Conservation (phyloP, 2,888 invertebrate genomes). For the Melipona beecheii region DNA sequence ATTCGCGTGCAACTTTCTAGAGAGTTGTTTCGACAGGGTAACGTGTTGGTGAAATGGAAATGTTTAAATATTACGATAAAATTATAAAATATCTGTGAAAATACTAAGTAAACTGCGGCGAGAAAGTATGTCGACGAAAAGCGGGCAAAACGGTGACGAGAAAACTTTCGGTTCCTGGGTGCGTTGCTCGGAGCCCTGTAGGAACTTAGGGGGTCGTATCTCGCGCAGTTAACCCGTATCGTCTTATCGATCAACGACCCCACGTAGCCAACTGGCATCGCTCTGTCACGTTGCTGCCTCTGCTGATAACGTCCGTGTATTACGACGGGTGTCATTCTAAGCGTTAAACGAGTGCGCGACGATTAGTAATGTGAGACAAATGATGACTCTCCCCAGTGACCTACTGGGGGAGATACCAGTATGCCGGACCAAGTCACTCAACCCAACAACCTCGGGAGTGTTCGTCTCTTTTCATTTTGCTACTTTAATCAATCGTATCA, state of each 20-base stretch:
- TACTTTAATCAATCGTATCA: no score
- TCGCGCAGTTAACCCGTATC: slow-evolving; percentile 41
- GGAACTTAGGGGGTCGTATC: slow-evolving; percentile 48
- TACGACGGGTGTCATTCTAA: slow-evolving; percentile 64
- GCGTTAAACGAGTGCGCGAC: slow-evolving; percentile 66
- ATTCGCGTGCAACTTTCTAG: background rate
- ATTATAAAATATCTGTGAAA: background rate
- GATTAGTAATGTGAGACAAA: slow-evolving; percentile 68
- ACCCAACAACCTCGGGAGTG: background rate
- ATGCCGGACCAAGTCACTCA: slow-evolving; percentile 4
- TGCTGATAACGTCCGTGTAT: slow-evolving; percentile 59
- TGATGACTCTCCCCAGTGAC: slow-evolving; percentile 41
- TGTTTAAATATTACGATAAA: background rate
- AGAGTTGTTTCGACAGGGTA: background rate
- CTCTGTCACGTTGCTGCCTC: slow-evolving; percentile 54
- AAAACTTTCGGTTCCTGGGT: slow-evolving; percentile 1
- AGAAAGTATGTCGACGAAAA: background rate
- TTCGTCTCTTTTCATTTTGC: background rate
- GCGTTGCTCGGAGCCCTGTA: slow-evolving; percentile 26
- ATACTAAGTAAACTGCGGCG: no score
- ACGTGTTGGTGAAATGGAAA: background rate
- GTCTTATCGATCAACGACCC: slow-evolving; percentile 64
- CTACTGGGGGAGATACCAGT: slow-evolving; percentile 29
- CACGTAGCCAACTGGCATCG: slow-evolving; percentile 43
- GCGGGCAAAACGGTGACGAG: background rate